Percentiles rank a stretch among this genome's conserved stretches.
Conservation (phyloP, 1,140 invertebrate species). For the Solen grandis region DNA sequence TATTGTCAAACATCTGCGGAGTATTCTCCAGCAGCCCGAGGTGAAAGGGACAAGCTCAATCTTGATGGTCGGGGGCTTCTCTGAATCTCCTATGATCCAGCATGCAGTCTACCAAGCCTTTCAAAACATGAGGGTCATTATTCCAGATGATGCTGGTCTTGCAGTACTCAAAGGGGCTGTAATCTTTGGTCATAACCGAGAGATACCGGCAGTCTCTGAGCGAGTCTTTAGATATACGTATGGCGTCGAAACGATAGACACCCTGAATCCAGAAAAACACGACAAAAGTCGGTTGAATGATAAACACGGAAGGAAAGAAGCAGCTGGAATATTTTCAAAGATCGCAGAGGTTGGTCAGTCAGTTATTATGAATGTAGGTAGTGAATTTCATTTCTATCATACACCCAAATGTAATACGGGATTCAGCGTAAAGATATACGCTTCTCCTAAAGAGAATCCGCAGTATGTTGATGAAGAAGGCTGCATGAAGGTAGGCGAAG, state of each 20-base stretch:
- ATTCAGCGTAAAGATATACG: too few species aligned
- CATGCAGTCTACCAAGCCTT: slow-evolving; percentile 38
- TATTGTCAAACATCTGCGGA: slow-evolving; percentile 1
- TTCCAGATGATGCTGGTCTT: slow-evolving; percentile 56
- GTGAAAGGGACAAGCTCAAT: slow-evolving; percentile 27
- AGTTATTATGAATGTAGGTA: slow-evolving; percentile 79
- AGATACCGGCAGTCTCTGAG: too few species aligned
- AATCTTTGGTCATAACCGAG: slow-evolving; percentile 43
- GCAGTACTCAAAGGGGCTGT: too few species aligned
- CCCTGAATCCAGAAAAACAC: slow-evolving; percentile 77
- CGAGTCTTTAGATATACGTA: slow-evolving; percentile 60
- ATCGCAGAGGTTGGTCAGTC: slow-evolving; percentile 82
- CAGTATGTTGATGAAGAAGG: too few species aligned
- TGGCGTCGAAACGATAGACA: slow-evolving; percentile 27
- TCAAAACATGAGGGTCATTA: slow-evolving; percentile 27
- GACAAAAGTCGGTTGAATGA: slow-evolving; percentile 70
- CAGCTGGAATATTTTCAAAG: slow-evolving; percentile 82
- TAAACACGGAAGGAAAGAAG: slow-evolving; percentile 71
- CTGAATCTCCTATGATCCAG: slow-evolving; percentile 58
- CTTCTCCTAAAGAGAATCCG: too few species aligned
- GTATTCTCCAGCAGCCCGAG: background rate
- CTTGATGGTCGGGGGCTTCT: slow-evolving; percentile 65
- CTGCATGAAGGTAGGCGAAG: too few species aligned
- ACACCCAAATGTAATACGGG: too few species aligned
- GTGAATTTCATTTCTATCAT: too few species aligned